Evolutionary conservation across 2,797 vertebrate genomes (phyloP).

Genomic region (Gouania willdenowi): DNA sequence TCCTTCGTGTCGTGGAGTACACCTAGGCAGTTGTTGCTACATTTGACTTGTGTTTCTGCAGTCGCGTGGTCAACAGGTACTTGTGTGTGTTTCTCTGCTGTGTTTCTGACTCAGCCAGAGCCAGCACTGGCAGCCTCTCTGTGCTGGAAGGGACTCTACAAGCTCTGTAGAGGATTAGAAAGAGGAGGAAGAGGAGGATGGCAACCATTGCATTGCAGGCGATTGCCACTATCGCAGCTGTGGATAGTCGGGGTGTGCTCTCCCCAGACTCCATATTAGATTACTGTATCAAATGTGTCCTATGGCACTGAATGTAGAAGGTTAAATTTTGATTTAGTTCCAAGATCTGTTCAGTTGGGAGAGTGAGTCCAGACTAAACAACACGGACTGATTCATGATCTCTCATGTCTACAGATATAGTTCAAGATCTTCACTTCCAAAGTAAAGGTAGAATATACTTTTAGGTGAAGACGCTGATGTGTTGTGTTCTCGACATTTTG

Average conservation of each 20-base stretch:
- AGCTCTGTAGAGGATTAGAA: constrained; percentile 73
- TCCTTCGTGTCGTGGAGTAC: constrained; percentile 5
- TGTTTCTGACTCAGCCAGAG: constrained; percentile 34
- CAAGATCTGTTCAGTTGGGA: constrained; percentile 8
- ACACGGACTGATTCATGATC: background rate
- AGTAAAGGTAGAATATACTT: background rate
- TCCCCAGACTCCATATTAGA: constrained; percentile 59
- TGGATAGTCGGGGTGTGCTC: constrained; percentile 56
- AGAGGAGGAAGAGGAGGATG: constrained; percentile 75
- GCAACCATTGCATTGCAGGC: constrained; percentile 74
- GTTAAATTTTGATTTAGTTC: constrained; percentile 1
- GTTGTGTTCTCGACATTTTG: background rate
- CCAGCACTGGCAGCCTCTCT: constrained; percentile 68
- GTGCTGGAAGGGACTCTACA: constrained; percentile 77
- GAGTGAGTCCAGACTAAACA: background rate
- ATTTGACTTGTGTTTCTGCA: constrained; percentile 27
- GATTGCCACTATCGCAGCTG: constrained; percentile 77
- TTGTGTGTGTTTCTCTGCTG: constrained; percentile 70
- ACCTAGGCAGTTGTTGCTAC: constrained; percentile 8
- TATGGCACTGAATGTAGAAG: background rate
- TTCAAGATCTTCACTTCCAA: background rate
- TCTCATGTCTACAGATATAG: background rate
- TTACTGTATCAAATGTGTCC: background rate
- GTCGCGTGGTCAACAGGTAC: constrained; percentile 74
- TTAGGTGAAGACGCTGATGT: background rate